phyloP scores from a whole-genome alignment of 2,113 vertebrate species.

The Ochotona princeps region DNA sequence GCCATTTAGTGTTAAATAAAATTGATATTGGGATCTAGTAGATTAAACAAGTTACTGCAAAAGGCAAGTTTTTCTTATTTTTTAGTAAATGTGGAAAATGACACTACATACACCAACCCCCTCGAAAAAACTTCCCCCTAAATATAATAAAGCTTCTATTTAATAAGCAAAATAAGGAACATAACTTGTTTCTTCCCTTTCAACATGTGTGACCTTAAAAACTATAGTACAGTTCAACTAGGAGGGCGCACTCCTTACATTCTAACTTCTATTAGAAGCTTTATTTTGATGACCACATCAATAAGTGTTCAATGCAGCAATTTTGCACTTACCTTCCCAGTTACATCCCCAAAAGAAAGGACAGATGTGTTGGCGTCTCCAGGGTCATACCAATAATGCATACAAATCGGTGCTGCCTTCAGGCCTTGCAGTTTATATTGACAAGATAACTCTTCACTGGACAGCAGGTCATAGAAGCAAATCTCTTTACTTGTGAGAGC shows the following conservation, averaged over 20 bases:
- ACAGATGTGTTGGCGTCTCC: slow-evolving; percentile 85
- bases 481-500: slow-evolving; percentile 91
- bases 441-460: slow-evolving; percentile 87
- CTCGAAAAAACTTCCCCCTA: neutral
- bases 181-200: neutral
- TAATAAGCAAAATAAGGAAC: neutral
- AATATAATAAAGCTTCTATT: neutral
- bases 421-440: slow-evolving; percentile 88
- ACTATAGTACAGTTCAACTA: neutral
- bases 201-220: neutral
- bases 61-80: neutral
- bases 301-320: neutral
- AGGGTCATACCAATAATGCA: slow-evolving; percentile 89
- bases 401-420: slow-evolving; percentile 84
- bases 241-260: neutral
- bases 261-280: slow-evolving; percentile 30
- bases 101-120: neutral
- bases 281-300: neutral
- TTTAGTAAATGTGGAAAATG: slow-evolving; percentile 3
- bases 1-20: neutral
- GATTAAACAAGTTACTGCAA: neutral
- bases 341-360: slow-evolving; percentile 88
- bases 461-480: slow-evolving; percentile 89
- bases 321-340: slow-evolving; percentile 87
- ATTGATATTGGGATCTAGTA: neutral